Evolutionary conservation across 2,888 invertebrate species (phyloP).

Genomic region (Lordiphosa fenestrarum): DNA sequence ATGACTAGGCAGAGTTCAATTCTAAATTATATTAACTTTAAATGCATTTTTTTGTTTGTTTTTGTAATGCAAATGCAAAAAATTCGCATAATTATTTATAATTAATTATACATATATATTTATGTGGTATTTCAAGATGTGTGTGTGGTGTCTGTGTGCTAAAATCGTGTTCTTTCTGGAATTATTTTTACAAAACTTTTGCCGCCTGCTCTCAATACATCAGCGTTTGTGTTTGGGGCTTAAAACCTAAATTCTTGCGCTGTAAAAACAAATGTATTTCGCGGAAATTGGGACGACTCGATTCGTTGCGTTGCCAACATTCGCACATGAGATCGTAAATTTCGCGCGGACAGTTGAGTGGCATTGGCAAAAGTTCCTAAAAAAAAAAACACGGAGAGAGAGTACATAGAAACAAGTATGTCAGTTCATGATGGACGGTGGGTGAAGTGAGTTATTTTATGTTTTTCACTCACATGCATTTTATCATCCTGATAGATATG

Average conservation of each 20-base stretch:
- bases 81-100: slow-evolving; percentile 44
- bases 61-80: slow-evolving; percentile 31
- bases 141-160: no score
- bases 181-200: slow-evolving; percentile 17
- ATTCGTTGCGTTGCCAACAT: slow-evolving; percentile 91
- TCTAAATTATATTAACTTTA: slow-evolving; percentile 30
- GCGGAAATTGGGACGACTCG: slow-evolving; percentile 88
- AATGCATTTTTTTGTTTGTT: slow-evolving; percentile 39
- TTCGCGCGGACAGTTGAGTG: slow-evolving; percentile 90
- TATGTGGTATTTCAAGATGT: slow-evolving; percentile 7
- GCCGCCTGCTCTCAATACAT: slow-evolving; percentile 55
- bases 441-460: background rate
- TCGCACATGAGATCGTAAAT: slow-evolving; percentile 93
- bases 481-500: slow-evolving; percentile 88
- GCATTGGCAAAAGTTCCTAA: slow-evolving; percentile 84
- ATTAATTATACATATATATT: slow-evolving; percentile 23
- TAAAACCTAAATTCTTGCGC: slow-evolving; percentile 85
- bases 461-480: slow-evolving; percentile 83
- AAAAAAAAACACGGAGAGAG: background rate
- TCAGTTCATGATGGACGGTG: background rate
- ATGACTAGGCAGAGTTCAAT: slow-evolving; percentile 31
- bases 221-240: slow-evolving; percentile 75
- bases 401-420: background rate
- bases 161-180: slow-evolving; percentile 37
- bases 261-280: slow-evolving; percentile 93